phyloP scores from a whole-genome alignment of 2,888 invertebrate species.

The Ichneumoninae sp. region DNA sequence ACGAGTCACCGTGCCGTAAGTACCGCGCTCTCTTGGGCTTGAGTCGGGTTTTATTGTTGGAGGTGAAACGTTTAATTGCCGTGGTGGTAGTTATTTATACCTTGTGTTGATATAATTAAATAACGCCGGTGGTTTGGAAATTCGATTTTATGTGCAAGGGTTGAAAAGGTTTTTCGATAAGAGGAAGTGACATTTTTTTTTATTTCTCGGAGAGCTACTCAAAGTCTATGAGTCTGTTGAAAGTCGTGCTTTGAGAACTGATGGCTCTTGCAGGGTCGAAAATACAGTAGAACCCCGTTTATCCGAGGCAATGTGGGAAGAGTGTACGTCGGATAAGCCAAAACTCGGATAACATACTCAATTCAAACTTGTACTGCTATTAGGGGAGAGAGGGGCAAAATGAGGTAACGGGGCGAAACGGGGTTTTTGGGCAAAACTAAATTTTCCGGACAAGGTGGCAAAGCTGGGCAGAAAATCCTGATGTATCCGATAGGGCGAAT shows the following conservation, averaged over 20 bases:
- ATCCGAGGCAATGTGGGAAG: no score
- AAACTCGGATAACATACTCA: no score
- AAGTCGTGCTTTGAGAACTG: not conserved
- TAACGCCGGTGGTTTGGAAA: not conserved
- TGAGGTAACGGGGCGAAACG: no score
- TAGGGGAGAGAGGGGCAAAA: no score
- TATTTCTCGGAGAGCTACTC: not conserved
- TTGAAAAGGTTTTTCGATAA: not conserved
- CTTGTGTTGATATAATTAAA: slow-evolving; percentile 5
- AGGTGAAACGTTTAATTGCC: slow-evolving; percentile 20
- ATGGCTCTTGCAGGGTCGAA: not conserved
- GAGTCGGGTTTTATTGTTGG: not conserved
- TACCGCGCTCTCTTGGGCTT: not conserved
- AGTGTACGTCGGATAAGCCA: no score
- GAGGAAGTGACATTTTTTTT: not conserved
- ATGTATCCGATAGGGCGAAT: no score
- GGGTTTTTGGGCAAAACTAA: no score
- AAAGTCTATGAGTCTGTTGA: not conserved
- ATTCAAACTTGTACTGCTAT: no score
- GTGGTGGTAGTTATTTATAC: slow-evolving; percentile 6
- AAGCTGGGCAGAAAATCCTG: no score
- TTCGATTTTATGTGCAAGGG: not conserved
- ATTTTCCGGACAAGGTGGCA: no score
- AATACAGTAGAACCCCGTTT: no score
- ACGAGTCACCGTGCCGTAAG: slow-evolving; percentile 14